Evolutionary conservation across 2,113 vertebrate species (phyloP).

Genomic region (Stegastes partitus): DNA sequence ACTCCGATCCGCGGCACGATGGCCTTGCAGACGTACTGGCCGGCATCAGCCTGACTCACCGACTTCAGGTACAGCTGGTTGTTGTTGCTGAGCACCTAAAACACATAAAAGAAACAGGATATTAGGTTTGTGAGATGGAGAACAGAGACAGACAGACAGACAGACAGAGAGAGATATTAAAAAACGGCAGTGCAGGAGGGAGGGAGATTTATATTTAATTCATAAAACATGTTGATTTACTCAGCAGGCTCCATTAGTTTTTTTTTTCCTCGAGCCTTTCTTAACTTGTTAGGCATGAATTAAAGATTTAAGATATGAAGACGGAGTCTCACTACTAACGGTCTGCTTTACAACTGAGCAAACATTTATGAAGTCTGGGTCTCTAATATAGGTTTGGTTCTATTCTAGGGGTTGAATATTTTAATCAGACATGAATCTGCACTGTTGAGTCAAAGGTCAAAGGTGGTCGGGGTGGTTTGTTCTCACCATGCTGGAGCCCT

Average conservation of each 20-base stretch:
- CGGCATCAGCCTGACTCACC: constrained; percentile 91
- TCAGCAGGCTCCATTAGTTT: constrained; percentile 72
- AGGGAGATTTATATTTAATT: constrained; percentile 76
- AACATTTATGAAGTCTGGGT: constrained; percentile 62
- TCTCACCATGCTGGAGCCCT: constrained; percentile 95
- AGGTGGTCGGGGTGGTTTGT: background rate
- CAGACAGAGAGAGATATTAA: constrained; percentile 55
- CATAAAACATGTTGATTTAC: constrained; percentile 81
- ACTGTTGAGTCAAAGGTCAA: background rate
- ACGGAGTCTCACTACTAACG: constrained; percentile 40
- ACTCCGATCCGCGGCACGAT: constrained; percentile 96
- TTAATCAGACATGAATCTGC: background rate
- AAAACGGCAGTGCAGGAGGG: constrained; percentile 34
- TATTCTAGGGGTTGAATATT: background rate
- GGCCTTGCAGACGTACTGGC: constrained; percentile 96
- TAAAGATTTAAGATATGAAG: constrained; percentile 73
- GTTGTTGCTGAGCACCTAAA: constrained; percentile 96
- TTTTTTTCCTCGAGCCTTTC: constrained; percentile 68
- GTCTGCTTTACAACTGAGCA: constrained; percentile 63
- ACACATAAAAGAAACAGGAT: constrained; percentile 23
- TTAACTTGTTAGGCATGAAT: constrained; percentile 75
- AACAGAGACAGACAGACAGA: constrained; percentile 35
- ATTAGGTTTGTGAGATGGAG: constrained; percentile 16
- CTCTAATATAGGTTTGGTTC: constrained; percentile 8
- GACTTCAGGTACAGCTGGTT: constrained; percentile 95